Evolutionary conservation across 2,888 invertebrate genomes (phyloP).

Genomic region (Trachelus stipa): DNA sequence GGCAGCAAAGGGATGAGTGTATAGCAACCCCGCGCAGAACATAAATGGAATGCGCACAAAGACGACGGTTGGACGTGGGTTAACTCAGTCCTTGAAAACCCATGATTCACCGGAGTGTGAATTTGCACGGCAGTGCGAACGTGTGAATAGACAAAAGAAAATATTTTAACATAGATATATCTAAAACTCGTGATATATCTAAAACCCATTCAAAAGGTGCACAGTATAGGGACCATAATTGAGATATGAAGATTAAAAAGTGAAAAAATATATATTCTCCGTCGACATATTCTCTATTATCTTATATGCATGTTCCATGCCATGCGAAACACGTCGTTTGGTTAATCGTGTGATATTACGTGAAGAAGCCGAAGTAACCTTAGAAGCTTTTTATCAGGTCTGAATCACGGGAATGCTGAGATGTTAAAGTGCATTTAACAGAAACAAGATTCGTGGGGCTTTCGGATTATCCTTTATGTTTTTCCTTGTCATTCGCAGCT

Average conservation of each 20-base stretch:
- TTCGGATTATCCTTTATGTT: neutral
- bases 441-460: neutral
- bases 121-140: constrained; percentile 3
- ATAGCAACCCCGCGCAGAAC: neutral
- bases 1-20: neutral
- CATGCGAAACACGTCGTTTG: neutral
- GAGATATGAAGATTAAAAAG: neutral
- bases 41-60: neutral
- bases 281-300: neutral
- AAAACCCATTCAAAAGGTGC: neutral
- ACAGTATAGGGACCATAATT: neutral
- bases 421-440: neutral
- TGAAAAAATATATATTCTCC: neutral
- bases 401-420: neutral
- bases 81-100: constrained; percentile 4
- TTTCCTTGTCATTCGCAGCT: constrained; percentile 2
- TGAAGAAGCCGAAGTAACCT: neutral
- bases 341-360: neutral
- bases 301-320: neutral
- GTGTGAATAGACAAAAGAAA: neutral
- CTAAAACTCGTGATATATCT: no score
- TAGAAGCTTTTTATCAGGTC: neutral
- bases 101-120: constrained; percentile 4
- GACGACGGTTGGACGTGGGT: constrained; percentile 1
- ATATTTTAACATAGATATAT: neutral